phyloP scores from a whole-genome alignment of 2,888 invertebrate genomes.

The Catocala fraxini region DNA sequence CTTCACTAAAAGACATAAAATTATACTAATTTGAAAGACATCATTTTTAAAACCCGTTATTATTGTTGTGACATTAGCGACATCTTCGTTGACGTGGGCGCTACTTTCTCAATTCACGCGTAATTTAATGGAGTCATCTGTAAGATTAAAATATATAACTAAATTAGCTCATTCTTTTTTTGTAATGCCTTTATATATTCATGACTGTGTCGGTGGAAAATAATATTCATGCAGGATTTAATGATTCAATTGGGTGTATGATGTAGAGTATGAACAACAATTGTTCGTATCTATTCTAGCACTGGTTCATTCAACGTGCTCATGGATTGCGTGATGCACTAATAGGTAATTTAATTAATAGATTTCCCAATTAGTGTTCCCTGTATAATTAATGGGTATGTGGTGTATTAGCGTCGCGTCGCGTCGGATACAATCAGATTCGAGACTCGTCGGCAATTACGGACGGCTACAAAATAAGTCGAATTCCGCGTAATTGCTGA shows the following conservation, averaged over 20 bases:
- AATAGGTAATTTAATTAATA: slow-evolving; percentile 79
- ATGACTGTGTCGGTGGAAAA: not conserved
- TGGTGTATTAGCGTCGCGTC: slow-evolving; percentile 81
- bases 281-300: slow-evolving; percentile 24
- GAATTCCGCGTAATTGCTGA: slow-evolving; percentile 86
- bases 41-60: slow-evolving; percentile 38
- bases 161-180: slow-evolving; percentile 2
- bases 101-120: slow-evolving; percentile 35
- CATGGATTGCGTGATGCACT: slow-evolving; percentile 60
- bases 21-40: slow-evolving; percentile 37
- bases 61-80: slow-evolving; percentile 37
- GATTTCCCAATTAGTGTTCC: slow-evolving; percentile 83
- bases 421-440: slow-evolving; percentile 82
- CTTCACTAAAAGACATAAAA: slow-evolving; percentile 20
- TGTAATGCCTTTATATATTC: not conserved
- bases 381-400: slow-evolving; percentile 81
- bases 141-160: slow-evolving; percentile 22
- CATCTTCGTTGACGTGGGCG: slow-evolving; percentile 25
- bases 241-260: too few relatives aligned
- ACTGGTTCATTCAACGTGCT: slow-evolving; percentile 50
- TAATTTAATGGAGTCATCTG: slow-evolving; percentile 8
- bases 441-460: slow-evolving; percentile 81
- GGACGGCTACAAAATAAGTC: slow-evolving; percentile 84
- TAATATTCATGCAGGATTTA: too few relatives aligned
- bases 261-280: slow-evolving; percentile 32